phyloP scores from a whole-genome alignment of 2,113 vertebrate genomes.

The Ptilonorhynchus violaceus region DNA sequence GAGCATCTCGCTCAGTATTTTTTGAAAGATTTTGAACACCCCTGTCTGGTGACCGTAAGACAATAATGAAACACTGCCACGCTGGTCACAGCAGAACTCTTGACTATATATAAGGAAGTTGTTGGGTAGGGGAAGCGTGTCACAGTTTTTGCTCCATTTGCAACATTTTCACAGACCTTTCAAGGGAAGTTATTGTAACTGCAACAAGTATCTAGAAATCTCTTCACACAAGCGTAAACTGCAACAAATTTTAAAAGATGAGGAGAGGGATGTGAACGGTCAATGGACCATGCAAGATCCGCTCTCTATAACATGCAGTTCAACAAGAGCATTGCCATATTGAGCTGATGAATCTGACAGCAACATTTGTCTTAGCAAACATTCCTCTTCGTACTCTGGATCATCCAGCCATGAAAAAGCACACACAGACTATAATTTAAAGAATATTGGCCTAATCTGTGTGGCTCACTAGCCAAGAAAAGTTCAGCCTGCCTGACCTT shows the following conservation, averaged over 20 bases:
- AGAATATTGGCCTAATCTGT: conserved; percentile 53
- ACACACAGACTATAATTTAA: conserved; percentile 36
- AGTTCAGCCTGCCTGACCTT: not conserved
- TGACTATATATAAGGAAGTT: not conserved
- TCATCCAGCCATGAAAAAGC: conserved; percentile 58
- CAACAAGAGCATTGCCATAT: conserved; percentile 63
- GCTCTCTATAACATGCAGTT: conserved; percentile 29
- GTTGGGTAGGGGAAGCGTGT: not conserved
- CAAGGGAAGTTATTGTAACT: not conserved
- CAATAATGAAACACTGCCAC: not conserved
- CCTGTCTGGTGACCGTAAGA: not conserved
- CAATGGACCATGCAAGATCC: conserved; percentile 52
- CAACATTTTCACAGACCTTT: not conserved
- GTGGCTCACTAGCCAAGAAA: conserved; percentile 11
- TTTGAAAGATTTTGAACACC: not conserved
- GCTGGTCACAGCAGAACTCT: not conserved
- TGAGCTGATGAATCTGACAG: conserved; percentile 55
- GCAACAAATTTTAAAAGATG: conserved; percentile 62
- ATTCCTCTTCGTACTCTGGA: conserved; percentile 50
- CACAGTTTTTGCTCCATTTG: not conserved
- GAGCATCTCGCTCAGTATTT: not conserved
- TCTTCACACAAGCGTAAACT: conserved; percentile 8
- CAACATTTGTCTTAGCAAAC: conserved; percentile 65
- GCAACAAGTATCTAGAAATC: not conserved
- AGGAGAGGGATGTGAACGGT: not conserved